phyloP scores from a whole-genome alignment of 2,113 vertebrate species.

The Tiliqua scincoides region DNA sequence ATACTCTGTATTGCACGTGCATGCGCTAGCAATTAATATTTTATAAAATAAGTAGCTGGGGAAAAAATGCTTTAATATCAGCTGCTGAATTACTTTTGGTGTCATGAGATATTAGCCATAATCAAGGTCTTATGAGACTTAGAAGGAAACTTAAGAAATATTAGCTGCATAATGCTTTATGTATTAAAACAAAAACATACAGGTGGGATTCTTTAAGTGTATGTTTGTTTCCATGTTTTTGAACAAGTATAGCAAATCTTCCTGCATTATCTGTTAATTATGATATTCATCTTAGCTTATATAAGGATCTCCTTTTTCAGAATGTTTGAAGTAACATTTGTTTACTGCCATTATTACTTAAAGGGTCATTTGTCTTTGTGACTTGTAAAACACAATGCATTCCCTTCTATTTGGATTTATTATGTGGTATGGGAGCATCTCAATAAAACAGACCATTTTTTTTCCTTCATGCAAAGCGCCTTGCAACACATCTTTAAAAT shows the following conservation, averaged over 20 bases:
- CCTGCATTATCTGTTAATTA: conserved; percentile 25
- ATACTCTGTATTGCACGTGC: conserved; percentile 76
- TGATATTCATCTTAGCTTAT: not conserved
- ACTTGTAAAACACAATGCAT: conserved; percentile 17
- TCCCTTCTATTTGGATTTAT: conserved; percentile 26
- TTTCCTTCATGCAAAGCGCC: not conserved
- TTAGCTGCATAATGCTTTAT: conserved; percentile 70
- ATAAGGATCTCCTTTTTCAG: conserved; percentile 21
- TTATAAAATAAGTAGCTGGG: conserved; percentile 88
- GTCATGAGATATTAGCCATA: conserved; percentile 81
- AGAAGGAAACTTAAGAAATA: conserved; percentile 79
- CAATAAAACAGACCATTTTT: not conserved
- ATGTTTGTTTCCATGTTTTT: conserved; percentile 54
- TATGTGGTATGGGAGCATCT: not conserved
- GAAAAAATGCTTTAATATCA: conserved; percentile 83
- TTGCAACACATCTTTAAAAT: not conserved
- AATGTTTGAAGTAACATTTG: not conserved
- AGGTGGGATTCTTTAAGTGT: conserved; percentile 24
- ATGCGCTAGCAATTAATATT: conserved; percentile 86
- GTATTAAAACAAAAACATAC: conserved; percentile 70
- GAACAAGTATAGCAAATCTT: conserved; percentile 26
- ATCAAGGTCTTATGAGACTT: conserved; percentile 77
- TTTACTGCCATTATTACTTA: conserved; percentile 29
- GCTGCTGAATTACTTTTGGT: conserved; percentile 80
- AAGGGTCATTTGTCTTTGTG: conserved; percentile 17